phyloP scores from a whole-genome alignment of 2,113 vertebrate genomes.

The Nycticebus coucang region DNA sequence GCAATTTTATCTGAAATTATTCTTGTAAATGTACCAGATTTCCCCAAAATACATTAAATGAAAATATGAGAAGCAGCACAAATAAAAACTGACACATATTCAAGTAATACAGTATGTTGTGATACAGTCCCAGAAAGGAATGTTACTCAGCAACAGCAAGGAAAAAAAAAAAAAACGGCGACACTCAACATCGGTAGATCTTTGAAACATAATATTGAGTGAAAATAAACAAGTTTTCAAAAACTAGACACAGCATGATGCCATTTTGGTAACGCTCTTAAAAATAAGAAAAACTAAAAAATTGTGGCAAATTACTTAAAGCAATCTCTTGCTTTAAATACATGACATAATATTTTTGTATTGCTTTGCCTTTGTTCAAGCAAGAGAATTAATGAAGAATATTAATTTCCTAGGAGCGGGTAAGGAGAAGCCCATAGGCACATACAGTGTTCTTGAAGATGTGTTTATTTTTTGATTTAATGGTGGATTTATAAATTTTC shows the following conservation, averaged over 20 bases:
- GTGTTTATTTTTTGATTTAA: neutral
- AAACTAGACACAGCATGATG: neutral
- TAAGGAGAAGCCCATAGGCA: accelerated
- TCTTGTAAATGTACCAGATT: neutral
- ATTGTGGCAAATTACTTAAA: neutral
- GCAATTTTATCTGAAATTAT: neutral
- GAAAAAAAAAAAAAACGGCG: neutral
- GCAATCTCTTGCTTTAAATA: neutral
- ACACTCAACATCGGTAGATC: neutral
- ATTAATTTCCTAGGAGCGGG: neutral
- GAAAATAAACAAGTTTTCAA: neutral
- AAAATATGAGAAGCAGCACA: neutral
- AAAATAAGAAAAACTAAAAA: neutral
- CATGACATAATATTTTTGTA: neutral
- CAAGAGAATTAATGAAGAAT: neutral
- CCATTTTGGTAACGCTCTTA: conserved; percentile 3
- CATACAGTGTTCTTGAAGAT: neutral
- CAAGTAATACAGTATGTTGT: neutral
- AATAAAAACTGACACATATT: neutral
- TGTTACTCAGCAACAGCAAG: neutral
- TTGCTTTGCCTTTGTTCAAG: neutral
- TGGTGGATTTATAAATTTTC: neutral
- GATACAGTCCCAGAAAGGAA: conserved; percentile 13
- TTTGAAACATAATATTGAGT: neutral
- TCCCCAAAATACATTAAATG: neutral